Evolutionary conservation across 2,888 invertebrate genomes (phyloP).

Genomic region (Tetragonula carbonaria): DNA sequence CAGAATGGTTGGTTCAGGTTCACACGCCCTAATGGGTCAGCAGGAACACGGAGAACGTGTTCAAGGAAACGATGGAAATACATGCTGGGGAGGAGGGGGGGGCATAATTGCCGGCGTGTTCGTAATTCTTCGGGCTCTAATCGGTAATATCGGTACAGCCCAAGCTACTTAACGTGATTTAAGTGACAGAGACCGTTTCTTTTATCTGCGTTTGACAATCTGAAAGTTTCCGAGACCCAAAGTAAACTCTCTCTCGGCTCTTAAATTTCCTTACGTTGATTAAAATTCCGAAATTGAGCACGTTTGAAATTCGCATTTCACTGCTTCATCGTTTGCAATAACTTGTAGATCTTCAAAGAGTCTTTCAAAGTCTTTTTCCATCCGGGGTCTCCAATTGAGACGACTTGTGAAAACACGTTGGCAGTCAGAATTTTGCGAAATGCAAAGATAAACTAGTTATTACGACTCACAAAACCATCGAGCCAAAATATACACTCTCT

Average conservation of each 20-base stretch:
- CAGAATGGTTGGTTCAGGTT: slow-evolving; percentile 18
- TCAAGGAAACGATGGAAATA: slow-evolving; percentile 28
- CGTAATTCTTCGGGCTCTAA: slow-evolving; percentile 41
- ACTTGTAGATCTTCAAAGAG: too few species aligned
- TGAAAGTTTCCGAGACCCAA: background rate
- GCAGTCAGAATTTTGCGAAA: too few species aligned
- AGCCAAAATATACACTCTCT: too few species aligned
- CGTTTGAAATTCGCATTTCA: too few species aligned
- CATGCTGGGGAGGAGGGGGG: slow-evolving; percentile 20
- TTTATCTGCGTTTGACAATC: slow-evolving; percentile 7
- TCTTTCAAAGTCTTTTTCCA: too few species aligned
- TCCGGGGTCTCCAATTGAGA: too few species aligned
- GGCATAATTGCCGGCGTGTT: slow-evolving; percentile 38
- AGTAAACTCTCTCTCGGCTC: background rate
- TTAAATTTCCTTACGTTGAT: too few species aligned
- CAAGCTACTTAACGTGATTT: slow-evolving; percentile 25
- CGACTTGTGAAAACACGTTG: too few species aligned
- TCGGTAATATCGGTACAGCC: slow-evolving; percentile 40
- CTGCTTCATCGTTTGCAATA: too few species aligned
- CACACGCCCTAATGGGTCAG: slow-evolving; percentile 46
- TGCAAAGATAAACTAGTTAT: too few species aligned
- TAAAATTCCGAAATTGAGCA: background rate
- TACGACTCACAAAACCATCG: too few species aligned
- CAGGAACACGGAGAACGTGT: slow-evolving; percentile 21
- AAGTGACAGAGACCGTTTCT: background rate